phyloP scores from a whole-genome alignment of 2,113 vertebrate genomes.

The Apaloderma vittatum region DNA sequence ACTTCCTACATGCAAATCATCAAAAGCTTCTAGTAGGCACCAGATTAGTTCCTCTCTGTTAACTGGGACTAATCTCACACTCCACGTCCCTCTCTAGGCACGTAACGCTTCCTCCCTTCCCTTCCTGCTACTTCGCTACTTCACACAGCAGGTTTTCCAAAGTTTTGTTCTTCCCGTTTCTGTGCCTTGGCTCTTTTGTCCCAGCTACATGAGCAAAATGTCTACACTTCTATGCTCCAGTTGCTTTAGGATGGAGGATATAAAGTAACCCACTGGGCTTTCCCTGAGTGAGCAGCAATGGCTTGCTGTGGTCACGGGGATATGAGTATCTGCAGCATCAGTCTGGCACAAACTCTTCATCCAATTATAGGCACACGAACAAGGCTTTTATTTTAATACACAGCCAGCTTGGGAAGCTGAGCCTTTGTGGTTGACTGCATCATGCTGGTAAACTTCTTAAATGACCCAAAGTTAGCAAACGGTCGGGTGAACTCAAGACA shows the following conservation, averaged over 20 bases:
- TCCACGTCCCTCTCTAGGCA: neutral
- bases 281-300: neutral
- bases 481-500: fast-evolving
- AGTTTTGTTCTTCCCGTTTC: neutral
- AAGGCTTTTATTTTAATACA: neutral
- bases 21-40: neutral
- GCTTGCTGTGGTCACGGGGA: neutral
- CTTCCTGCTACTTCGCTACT: neutral
- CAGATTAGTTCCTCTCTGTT: neutral
- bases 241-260: neutral
- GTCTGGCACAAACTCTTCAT: neutral
- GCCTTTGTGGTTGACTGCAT: neutral
- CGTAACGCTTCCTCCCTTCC: neutral
- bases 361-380: neutral
- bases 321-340: neutral
- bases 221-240: neutral
- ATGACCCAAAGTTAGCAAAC: neutral
- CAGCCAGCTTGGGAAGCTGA: neutral
- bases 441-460: neutral
- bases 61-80: neutral
- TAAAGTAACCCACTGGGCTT: neutral
- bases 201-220: fast-evolving
- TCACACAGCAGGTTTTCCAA: neutral
- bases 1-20: neutral
- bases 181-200: neutral